A percentile compares a stretch with the other conserved stretches of the same genome.
Conservation (phyloP, 2,113 vertebrate species). For the Dissostichus mawsoni region DNA sequence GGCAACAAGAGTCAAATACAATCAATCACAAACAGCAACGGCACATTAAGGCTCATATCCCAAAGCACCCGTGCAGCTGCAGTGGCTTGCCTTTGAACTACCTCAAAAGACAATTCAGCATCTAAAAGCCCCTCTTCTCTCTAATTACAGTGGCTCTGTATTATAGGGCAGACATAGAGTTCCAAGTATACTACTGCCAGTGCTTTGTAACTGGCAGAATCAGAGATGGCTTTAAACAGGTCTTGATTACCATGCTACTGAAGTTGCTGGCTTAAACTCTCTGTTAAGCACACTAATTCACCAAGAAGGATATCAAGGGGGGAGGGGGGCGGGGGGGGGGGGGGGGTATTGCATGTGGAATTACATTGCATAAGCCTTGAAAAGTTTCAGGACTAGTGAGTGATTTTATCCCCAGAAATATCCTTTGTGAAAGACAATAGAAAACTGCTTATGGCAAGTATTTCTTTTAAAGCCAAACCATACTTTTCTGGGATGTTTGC, state of each 20-base stretch:
- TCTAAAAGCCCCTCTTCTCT: conserved; percentile 75
- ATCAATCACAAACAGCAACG: conserved; percentile 13
- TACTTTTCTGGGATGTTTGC: not conserved
- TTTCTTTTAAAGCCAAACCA: not conserved
- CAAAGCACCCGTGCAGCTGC: conserved; percentile 62
- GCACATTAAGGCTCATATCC: conserved; percentile 18
- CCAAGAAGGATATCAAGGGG: conserved; percentile 20
- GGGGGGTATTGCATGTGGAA: not conserved
- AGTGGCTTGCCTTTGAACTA: conserved; percentile 72
- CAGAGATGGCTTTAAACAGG: conserved; percentile 58
- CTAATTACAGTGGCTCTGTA: conserved; percentile 75
- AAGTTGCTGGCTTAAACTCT: conserved; percentile 40
- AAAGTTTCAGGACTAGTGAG: not conserved
- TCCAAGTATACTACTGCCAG: conserved; percentile 63
- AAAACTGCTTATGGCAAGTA: not conserved
- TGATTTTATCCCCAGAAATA: too few relatives aligned
- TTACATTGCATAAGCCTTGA: not conserved
- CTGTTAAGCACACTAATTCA: conserved; percentile 57
- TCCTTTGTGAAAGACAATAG: not conserved
- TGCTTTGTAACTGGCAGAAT: conserved; percentile 64
- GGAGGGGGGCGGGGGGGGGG: not conserved
- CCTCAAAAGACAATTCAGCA: conserved; percentile 79
- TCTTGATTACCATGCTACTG: conserved; percentile 45
- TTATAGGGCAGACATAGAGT: conserved; percentile 73
- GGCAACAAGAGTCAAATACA: conserved; percentile 22